These are phyloP conservation scores for Notolepis coatsorum DNA, from an alignment of 2,797 vertebrate genomes.

Conservation along the genomic window DNA sequence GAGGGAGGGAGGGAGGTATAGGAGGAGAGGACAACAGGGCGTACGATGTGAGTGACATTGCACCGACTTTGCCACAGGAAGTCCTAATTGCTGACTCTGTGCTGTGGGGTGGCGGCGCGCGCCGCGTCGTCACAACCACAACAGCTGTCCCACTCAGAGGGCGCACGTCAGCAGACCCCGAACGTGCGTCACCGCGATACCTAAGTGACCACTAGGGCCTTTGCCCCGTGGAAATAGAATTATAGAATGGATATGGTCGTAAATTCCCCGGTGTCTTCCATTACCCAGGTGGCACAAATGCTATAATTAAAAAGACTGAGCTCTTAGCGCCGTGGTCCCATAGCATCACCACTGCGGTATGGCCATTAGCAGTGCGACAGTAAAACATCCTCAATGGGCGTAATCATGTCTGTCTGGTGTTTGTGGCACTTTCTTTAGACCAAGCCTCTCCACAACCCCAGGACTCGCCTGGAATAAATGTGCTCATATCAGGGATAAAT, in stretches of 20 bases:
- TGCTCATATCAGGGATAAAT: neutral
- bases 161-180: neutral
- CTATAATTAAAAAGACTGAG: neutral
- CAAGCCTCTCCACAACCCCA: neutral
- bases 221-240: neutral
- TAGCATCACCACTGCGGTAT: neutral
- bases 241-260: neutral
- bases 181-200: conserved; percentile 1
- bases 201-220: neutral
- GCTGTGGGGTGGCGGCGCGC: conserved; percentile 10
- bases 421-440: neutral
- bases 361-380: neutral
- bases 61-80: conserved; percentile 16
- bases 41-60: conserved; percentile 2
- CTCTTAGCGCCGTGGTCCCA: neutral
- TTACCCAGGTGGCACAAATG: neutral
- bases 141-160: conserved; percentile 21
- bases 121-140: conserved; percentile 12
- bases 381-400: neutral
- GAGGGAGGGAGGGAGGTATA: neutral
- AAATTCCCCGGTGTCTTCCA: neutral
- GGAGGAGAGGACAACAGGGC: neutral
- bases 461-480: neutral
- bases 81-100: conserved; percentile 16
- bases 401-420: neutral